phyloP scores from a whole-genome alignment of 2,888 invertebrate genomes.

The Microctonus aethiopoides region DNA sequence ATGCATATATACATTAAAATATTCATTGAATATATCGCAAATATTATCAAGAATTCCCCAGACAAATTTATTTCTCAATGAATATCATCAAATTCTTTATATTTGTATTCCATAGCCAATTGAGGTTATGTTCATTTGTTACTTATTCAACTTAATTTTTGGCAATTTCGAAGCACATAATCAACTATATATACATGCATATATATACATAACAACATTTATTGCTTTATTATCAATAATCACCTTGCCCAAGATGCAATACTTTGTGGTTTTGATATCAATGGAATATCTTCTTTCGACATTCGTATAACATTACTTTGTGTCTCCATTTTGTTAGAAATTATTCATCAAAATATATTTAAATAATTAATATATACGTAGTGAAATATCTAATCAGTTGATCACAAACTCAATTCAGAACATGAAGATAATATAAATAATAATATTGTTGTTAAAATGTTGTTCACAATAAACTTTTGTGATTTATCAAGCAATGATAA shows the following conservation, averaged over 20 bases:
- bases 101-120: no score
- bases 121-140: no score
- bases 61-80: no score
- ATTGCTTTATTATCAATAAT: constrained; percentile 1
- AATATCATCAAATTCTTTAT: no score
- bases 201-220: background rate
- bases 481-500: no score
- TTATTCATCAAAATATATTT: background rate
- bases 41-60: no score
- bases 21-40: no score
- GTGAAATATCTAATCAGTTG: background rate
- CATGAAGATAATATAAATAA: background rate
- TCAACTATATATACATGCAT: background rate
- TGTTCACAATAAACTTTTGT: no score
- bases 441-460: no score
- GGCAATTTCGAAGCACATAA: no score
- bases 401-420: background rate
- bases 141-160: no score
- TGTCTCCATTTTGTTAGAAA: constrained; percentile 59
- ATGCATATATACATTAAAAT: no score
- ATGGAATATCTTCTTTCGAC: constrained; percentile 77
- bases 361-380: background rate
- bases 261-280: constrained; percentile 74
- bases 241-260: constrained; percentile 74
- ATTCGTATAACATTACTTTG: constrained; percentile 69